Base-by-base conservation (phyloP, 2,797 vertebrate genomes). In the Enteromius argenteus region DNA sequence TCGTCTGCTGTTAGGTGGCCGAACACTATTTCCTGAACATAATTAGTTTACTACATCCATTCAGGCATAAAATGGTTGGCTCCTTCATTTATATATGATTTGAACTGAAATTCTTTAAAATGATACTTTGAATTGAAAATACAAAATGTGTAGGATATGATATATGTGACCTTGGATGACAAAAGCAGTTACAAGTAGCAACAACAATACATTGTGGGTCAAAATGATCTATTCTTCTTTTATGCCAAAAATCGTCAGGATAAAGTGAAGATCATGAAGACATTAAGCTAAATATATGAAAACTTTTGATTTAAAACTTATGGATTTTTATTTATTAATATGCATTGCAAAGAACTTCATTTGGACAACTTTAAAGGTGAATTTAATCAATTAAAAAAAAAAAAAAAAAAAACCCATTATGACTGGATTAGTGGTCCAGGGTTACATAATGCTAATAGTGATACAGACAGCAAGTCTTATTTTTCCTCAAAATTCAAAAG, bases 1-100 rank as follows among this genome's bases (percentile, higher is more conserved):
- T 74, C 71, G 39, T 82, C 87, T 84, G 77, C 82, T 89, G 87
- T 91, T 88, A 87, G 84, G 85, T 78, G 89, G 88, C 89, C 87
- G 85, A 87, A 86, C 84, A 74, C 69, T 85, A 81, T 89, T 82
- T 84, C 80, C 84, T 67, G 35, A 44, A 67, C 23, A 37, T 10
- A 17, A 23, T 37, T 69, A 15, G 39, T 69, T 81, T 51, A 53
- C 68, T 60, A 15, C 74, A 81, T 62, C 19, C 69, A 10, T 35
- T 46, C 19, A n/a, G 19, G 14, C 19, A n/a, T 64, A 49, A 62
- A 73, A 37, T 37, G 13, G 13, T 23, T 17, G 30, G 56, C 8
- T 23, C 21, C 6, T 23, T 2, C 14, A 60, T 73, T 46, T 51
- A 51, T 37, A 51, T 64, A 51, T 74, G 13, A 13, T 17, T 75